Conservation (phyloP, 2,113 vertebrate species). For the Tachycineta bicolor region DNA sequence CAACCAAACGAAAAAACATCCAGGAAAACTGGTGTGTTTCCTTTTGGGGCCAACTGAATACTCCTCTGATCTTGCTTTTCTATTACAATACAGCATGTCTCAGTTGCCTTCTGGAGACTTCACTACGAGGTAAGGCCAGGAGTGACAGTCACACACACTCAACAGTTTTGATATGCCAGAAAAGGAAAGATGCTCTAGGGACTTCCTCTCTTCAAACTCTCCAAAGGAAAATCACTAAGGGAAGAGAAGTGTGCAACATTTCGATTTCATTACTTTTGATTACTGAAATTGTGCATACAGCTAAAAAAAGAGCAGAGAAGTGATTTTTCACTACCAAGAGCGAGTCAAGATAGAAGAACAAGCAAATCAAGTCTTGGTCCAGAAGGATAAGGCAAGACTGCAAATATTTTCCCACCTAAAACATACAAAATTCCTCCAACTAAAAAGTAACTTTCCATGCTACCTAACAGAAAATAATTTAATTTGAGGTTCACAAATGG, state of each 20-base stretch:
- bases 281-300: not conserved
- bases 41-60: not conserved
- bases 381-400: not conserved
- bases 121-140: not conserved
- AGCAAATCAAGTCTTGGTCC: not conserved
- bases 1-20: not conserved
- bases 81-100: not conserved
- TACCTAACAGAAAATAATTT: not conserved
- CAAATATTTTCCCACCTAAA: not conserved
- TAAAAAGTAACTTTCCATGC: not conserved
- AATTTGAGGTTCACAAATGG: not conserved
- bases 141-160: rapidly evolving
- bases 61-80: not conserved
- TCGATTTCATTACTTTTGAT: not conserved
- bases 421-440: not conserved
- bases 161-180: rapidly evolving
- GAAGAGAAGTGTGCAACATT: not conserved
- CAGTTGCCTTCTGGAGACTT: not conserved
- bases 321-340: not conserved
- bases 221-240: not conserved
- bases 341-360: not conserved
- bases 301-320: not conserved
- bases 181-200: not conserved
- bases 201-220: not conserved
- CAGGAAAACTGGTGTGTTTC: not conserved